phyloP scores from a whole-genome alignment of 2,888 invertebrate genomes.

The Aphodius granarius region DNA sequence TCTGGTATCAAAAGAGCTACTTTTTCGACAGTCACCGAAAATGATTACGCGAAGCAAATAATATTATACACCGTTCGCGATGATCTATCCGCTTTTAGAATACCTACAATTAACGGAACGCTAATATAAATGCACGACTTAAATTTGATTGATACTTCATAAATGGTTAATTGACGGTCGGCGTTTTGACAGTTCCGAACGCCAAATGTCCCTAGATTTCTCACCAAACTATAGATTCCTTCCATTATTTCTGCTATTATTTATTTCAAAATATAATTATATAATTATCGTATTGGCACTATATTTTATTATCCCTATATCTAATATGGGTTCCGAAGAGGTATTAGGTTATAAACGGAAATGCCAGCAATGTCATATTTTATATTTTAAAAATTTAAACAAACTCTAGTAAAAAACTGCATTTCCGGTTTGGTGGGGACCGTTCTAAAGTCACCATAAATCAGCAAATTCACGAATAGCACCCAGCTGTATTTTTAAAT shows the following conservation, averaged over 20 bases:
- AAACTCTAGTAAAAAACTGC: not conserved
- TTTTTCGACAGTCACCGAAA: conserved; percentile 16
- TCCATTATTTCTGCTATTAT: conserved; percentile 2
- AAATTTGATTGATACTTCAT: not conserved
- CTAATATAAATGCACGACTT: not conserved
- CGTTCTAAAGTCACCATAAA: conserved; percentile 4
- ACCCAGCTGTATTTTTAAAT: not conserved
- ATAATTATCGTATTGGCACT: not conserved
- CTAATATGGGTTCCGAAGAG: not conserved
- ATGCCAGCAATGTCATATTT: not conserved
- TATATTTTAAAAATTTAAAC: not conserved
- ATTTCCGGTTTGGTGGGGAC: conserved; percentile 6
- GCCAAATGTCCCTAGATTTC: not conserved
- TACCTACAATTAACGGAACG: not conserved
- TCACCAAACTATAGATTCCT: not conserved
- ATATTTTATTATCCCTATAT: not conserved
- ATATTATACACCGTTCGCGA: not conserved
- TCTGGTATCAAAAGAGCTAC: conserved; percentile 31
- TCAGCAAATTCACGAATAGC: not conserved
- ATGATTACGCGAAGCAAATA: not conserved
- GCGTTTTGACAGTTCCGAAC: not conserved
- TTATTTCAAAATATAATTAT: not conserved
- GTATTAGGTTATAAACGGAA: not conserved
- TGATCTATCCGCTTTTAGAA: not conserved
- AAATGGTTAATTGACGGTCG: not conserved